These are phyloP conservation scores for Pterocles orientalis DNA, from an alignment of 2,113 vertebrate species.

Conservation along the genomic window DNA sequence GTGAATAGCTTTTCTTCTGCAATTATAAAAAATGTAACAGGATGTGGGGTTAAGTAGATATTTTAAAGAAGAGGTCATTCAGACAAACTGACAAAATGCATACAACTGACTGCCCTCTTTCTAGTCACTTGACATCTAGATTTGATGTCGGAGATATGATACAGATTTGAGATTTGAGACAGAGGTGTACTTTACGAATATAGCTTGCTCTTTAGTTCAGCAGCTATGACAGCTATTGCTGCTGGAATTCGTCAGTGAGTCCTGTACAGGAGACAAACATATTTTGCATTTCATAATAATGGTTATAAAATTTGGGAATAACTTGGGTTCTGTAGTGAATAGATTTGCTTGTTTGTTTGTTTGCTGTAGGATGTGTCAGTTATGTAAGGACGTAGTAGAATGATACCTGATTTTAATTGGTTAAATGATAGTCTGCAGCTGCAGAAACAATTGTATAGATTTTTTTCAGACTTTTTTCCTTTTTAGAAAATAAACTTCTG, in stretches of 20 bases:
- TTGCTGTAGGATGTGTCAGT: neutral
- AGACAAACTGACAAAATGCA: neutral
- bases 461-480: neutral
- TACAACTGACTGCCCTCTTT: neutral
- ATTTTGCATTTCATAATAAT: neutral
- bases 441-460: neutral
- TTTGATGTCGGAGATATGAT: neutral
- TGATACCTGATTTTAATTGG: neutral
- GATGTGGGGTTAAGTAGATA: neutral
- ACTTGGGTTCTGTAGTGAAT: neutral
- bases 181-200: neutral
- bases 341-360: neutral
- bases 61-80: neutral
- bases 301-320: neutral
- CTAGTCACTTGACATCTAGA: neutral
- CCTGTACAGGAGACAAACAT: neutral
- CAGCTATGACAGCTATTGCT: neutral
- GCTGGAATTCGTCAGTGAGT: neutral
- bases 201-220: neutral
- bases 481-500: neutral
- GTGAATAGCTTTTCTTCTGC: neutral
- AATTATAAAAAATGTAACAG: neutral
- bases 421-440: neutral
- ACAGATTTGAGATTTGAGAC: no score
- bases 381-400: neutral